Conservation (phyloP, 2,797 vertebrate genomes). For the Acrossocheilus wenchowensis region DNA sequence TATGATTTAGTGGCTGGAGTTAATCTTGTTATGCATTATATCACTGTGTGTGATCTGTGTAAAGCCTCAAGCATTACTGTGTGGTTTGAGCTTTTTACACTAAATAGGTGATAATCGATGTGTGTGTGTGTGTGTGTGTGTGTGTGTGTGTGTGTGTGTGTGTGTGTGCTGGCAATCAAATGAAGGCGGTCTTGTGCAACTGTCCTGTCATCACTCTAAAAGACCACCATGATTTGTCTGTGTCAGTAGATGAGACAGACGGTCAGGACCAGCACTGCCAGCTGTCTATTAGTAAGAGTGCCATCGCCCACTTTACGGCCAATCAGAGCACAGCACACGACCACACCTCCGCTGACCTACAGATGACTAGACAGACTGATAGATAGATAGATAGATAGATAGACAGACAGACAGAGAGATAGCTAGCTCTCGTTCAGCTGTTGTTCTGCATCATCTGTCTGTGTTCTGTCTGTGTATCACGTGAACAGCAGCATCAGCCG, state of each 20-base stretch:
- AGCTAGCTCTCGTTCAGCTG: not conserved
- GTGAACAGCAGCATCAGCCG: not conserved
- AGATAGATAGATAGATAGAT: not conserved
- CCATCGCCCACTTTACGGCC: slow-evolving; percentile 41
- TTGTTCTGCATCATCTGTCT: slow-evolving; percentile 24
- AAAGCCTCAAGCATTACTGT: not conserved
- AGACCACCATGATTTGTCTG: slow-evolving; percentile 1
- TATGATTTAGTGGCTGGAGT: not conserved
- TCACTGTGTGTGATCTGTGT: not conserved
- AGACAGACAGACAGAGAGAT: not conserved
- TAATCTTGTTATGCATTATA: not conserved
- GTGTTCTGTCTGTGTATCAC: slow-evolving; percentile 25
- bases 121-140: not conserved
- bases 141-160: not conserved
- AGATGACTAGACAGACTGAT: not conserved
- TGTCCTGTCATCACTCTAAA: slow-evolving; percentile 23
- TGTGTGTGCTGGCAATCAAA: not conserved
- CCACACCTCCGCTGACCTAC: slow-evolving; percentile 4
- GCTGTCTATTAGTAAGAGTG: slow-evolving; percentile 23
- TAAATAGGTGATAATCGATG: not conserved
- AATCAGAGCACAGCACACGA: slow-evolving; percentile 34
- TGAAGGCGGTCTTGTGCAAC: slow-evolving; percentile 39
- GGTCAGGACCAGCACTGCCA: slow-evolving; percentile 10
- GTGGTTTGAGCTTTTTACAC: not conserved
- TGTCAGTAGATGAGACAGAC: slow-evolving; percentile 29